Conservation (phyloP, 2,888 invertebrate genomes). For the Alitta virens region DNA sequence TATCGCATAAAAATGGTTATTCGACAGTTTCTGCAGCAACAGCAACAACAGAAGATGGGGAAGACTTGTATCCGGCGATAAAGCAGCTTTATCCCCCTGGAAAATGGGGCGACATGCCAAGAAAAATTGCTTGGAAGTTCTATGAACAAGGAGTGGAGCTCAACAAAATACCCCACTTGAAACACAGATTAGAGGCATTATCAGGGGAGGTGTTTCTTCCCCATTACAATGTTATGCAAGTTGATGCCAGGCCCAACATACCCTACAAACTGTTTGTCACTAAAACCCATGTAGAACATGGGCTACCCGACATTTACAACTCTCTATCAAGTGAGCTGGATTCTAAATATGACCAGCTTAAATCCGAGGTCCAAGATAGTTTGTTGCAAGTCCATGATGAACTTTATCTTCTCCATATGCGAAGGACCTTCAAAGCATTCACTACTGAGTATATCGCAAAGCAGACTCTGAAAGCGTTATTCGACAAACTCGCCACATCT, state of each 20-base stretch:
- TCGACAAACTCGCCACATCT: not conserved
- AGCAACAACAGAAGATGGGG: slow-evolving; percentile 19
- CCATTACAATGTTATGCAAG: not conserved
- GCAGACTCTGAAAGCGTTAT: not conserved
- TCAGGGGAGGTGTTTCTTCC: slow-evolving; percentile 24
- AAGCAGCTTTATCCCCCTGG: slow-evolving; percentile 47
- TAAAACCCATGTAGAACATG: slow-evolving; percentile 69
- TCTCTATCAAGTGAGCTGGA: slow-evolving; percentile 51
- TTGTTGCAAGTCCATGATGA: slow-evolving; percentile 49
- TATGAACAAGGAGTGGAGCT: slow-evolving; percentile 32
- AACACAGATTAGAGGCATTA: slow-evolving; percentile 35
- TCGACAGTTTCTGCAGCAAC: not conserved
- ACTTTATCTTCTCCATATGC: not conserved
- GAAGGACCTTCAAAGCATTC: not conserved
- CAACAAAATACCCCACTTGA: slow-evolving; percentile 24
- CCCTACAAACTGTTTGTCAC: slow-evolving; percentile 74
- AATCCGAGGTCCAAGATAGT: slow-evolving; percentile 66
- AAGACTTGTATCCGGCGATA: slow-evolving; percentile 41
- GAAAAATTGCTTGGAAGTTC: slow-evolving; percentile 41
- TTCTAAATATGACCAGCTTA: slow-evolving; percentile 58
- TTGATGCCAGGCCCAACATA: slow-evolving; percentile 56
- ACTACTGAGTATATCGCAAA: not conserved
- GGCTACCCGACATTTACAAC: slow-evolving; percentile 66
- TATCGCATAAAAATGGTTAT: not conserved
- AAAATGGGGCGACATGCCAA: slow-evolving; percentile 42